Base-by-base conservation (phyloP, 2,113 vertebrate genomes). In the Urocitellus parryii region DNA sequence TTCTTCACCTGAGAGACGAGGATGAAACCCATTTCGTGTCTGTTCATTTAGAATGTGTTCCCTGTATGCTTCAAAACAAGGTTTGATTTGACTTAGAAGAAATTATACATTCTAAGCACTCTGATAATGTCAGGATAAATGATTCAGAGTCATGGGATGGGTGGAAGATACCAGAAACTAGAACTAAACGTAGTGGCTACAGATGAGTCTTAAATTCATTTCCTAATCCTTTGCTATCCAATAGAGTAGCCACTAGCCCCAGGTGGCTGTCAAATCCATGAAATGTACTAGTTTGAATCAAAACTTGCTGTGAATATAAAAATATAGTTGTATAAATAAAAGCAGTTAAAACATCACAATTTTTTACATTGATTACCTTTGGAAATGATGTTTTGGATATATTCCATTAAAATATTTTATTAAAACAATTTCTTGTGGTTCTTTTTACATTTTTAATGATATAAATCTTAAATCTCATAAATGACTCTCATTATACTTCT, bases 401-500 rank as follows among this genome's bases (percentile, higher is more conserved):
- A 68, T 25, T 53, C 45, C 68, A 39, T 77, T 88, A 81, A 91
- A 48, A 48, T 51, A n/a, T 58, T 87, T 92, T 61, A 39, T 88
- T 84, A 61, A 90, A 94, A 88, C 80, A 58, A 76, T 37, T 93
- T 77, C 29, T 76, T 4, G 86, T 53, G 12, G 61, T 89, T 27
- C 14, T 88, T 80, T 29, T 73, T 82, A 63, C 37, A 77, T 76
- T 79, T 94, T 91, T 42, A 85, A 84, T 77, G 42, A 4, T 83
- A 37, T 56, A 81, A 72, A 37, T 8, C 14, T 63, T 86, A 25
- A 12, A 48, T 77, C 34, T 89, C 20, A 0, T 58, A 70, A 89
- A 24, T 58, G 17, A 4, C 6, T 79, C 10, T 79, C 12, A 29
- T 80, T 68, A 8, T 77, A 81, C 80, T 88, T 95, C 14, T 84